Base-by-base conservation (phyloP, 2,113 vertebrate species). In the Gnathonemus longibarbis region DNA sequence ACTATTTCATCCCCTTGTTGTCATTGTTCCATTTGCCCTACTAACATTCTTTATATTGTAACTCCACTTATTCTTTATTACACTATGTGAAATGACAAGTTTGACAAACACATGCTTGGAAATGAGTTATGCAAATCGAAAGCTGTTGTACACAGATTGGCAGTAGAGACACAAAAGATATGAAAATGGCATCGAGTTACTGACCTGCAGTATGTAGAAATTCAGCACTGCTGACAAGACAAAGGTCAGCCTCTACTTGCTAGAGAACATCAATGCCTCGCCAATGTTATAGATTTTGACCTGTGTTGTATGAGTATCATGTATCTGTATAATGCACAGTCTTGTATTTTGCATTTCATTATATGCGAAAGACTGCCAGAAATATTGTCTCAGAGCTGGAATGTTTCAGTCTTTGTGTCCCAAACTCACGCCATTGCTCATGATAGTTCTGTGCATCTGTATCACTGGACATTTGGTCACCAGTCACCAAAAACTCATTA, bases 91-190 rank as follows among this genome's bases (percentile, higher is more conserved):
- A 90, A 91, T 45, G 45, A 45, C 87, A 90, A 45, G 46, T 88
- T 27, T 49, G 91, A 91, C 91, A 91, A 89, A 87, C 87, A 88
- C 89, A 70, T 87, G 88, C 89, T 84, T 91, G 90, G 85, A 92
- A 93, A 92, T 92, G 91, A 91, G 90, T 93, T 93, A 90, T 93
- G 91, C 88, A 93, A 93, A 91, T 93, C 19, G 27, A 90, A 90
- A 10, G n/a, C 48, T 90, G 90, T 90, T 39, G 89, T 83, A 89
- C 35, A 88, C 56, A 84, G 83, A 90, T 87, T 74, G 88, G 88
- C 58, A 88, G 46, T 19, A 74, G 39, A 50, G 66, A 70, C 88
- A 88, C 62, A 88, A 70, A 46, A 70, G 87, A 90, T 91, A 91
- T 56, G 77, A 53, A 80, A 58, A 91, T 42, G 9, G 85, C 87